Conservation (phyloP, 2,888 invertebrate species). For the Polyommatus iphigenia region DNA sequence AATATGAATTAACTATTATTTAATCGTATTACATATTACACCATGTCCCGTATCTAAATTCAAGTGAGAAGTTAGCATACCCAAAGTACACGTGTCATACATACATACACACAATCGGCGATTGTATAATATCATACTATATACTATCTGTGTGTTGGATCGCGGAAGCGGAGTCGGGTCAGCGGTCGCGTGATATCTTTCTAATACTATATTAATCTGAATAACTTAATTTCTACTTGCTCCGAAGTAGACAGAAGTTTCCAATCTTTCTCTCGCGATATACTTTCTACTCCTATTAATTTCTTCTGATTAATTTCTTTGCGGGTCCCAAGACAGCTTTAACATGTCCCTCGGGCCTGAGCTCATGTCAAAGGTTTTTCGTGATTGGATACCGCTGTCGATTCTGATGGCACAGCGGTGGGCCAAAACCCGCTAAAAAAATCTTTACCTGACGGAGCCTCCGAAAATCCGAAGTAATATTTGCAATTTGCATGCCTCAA, state of each 20-base stretch:
- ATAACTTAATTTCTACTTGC: neutral
- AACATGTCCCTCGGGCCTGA: too few relatives aligned
- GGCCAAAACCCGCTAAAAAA: too few relatives aligned
- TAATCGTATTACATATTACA: neutral
- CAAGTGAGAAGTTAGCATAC: neutral
- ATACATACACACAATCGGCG: neutral
- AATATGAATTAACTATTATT: neutral
- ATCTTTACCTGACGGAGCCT: too few relatives aligned
- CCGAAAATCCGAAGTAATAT: too few relatives aligned
- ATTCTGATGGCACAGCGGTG: too few relatives aligned
- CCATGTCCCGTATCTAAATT: neutral
- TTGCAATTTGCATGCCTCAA: too few relatives aligned
- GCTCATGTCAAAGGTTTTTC: too few relatives aligned
- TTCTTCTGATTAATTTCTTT: too few relatives aligned
- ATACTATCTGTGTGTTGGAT: neutral
- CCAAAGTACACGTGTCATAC: neutral
- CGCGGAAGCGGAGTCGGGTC: neutral
- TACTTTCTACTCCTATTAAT: too few relatives aligned
- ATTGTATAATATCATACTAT: neutral
- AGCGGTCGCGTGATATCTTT: constrained; percentile 7
- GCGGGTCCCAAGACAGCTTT: too few relatives aligned
- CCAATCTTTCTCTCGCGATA: neutral
- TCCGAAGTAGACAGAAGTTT: neutral
- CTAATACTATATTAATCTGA: neutral
- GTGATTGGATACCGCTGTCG: too few relatives aligned